phyloP scores from a whole-genome alignment of 2,113 vertebrate species.

The Rhodinocichla rosea region DNA sequence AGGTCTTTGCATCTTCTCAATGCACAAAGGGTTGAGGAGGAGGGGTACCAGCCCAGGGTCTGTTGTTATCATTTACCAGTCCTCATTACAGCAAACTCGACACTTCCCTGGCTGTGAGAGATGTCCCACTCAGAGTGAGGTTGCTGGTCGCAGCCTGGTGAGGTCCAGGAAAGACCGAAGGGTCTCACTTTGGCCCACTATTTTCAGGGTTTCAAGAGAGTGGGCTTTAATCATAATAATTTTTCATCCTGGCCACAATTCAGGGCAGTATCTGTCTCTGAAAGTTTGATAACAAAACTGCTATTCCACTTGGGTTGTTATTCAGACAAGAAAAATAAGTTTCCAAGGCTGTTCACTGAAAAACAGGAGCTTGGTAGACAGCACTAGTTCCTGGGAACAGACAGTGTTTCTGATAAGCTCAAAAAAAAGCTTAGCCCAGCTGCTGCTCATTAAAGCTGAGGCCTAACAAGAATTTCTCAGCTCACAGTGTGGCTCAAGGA shows the following conservation, averaged over 20 bases:
- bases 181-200: not conserved
- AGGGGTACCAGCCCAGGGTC: not conserved
- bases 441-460: not conserved
- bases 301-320: not conserved
- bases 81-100: not conserved
- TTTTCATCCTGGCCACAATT: not conserved
- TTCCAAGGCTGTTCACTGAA: not conserved
- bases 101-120: not conserved
- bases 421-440: not conserved
- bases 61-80: not conserved
- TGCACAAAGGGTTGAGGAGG: not conserved
- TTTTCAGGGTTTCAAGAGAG: not conserved
- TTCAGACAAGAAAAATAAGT: not conserved
- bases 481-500: not conserved
- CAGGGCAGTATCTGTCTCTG: not conserved
- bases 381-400: not conserved
- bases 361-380: not conserved
- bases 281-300: not conserved
- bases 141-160: rapidly evolving
- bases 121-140: not conserved
- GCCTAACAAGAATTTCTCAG: not conserved
- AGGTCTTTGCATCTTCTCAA: not conserved
- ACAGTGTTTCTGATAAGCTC: not conserved
- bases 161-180: not conserved
- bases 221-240: not conserved